Evolutionary conservation across 2,888 invertebrate species (phyloP), one percentile per base, ranked within the genome.

Genomic region (Kuschelorhynchus macadamiae): DNA sequence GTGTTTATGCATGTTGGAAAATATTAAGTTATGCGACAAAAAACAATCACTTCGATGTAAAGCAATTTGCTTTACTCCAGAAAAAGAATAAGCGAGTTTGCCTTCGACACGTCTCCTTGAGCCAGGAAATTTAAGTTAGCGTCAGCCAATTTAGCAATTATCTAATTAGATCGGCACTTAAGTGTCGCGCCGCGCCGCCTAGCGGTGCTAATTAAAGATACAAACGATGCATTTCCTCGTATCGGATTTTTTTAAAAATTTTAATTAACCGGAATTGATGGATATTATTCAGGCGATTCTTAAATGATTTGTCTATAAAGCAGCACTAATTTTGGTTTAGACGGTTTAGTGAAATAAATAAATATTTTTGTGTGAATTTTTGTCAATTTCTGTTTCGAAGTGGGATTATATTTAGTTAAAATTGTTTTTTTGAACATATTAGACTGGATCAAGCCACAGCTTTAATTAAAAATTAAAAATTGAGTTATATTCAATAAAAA

Each of bases 91-190:
- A 16, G 14, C 32, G 32, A 17, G 7, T 25, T 25, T 25, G 7
- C 25, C 4, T 25, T 7, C 25, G 7, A 25, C 20, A 36, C 46
- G 18, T 57, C 50, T 46, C 47, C 21, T 49, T 49, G 30, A 39
- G 36, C 41, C 25, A 60, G 60, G 39, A 50, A 60, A 47, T 60
- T 41, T 49, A 60, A 60, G 39, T 47, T 39, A 60, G 25, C 39
- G 36, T 60, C 49, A 41, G 17, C 39, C 49, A 49, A 60, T 60
- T 60, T 60, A 60, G 39, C 50, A 60, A 60, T 60, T 60, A 60
- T 36, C 47, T 49, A 60, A 60, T 60, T 60, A 39, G 39, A 49
- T 49, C 49, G 60, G 49, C 49, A 49, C 30, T 36, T 41, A 47
- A 21, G 33, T 11, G 52, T 17, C 52, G 11, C 36, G 33, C 33